Conservation (phyloP, 2,113 vertebrate genomes). For the Emberiza fucata region DNA sequence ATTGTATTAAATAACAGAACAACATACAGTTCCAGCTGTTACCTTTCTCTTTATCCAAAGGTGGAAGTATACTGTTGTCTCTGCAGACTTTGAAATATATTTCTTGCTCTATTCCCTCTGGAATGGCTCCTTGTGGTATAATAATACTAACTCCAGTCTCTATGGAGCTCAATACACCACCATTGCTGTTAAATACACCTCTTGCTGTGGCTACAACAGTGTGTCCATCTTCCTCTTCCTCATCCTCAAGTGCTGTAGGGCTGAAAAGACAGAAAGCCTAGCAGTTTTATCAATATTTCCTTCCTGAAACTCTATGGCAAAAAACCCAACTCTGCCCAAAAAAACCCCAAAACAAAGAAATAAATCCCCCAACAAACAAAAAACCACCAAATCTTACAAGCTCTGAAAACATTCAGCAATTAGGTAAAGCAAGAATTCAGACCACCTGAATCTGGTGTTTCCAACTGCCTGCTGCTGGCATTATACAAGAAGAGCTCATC, state of each 20-base stretch:
- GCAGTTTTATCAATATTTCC: neutral
- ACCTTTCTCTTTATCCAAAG: constrained; percentile 99
- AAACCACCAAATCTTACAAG: neutral
- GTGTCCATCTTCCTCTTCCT: constrained; percentile 95
- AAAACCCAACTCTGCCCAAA: neutral
- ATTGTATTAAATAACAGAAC: neutral
- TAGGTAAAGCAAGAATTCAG: neutral
- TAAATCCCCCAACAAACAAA: neutral
- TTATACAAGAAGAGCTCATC: neutral
- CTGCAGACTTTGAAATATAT: constrained; percentile 99
- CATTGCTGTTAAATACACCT: constrained; percentile 95
- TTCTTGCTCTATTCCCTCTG: constrained; percentile 95
- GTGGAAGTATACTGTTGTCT: constrained; percentile 98
- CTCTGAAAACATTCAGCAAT: neutral
- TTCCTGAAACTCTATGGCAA: neutral
- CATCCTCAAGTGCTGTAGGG: constrained; percentile 91
- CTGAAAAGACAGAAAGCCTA: constrained; percentile 67
- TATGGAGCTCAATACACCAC: constrained; percentile 95
- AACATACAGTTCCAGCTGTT: neutral
- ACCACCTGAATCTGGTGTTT: neutral
- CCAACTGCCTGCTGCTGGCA: neutral
- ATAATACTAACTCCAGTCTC: constrained; percentile 99
- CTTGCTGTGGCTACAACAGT: constrained; percentile 96
- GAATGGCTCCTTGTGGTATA: constrained; percentile 97
- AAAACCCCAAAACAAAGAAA: neutral